Evolutionary conservation across 1,140 invertebrate genomes (phyloP).

Genomic region (Calliopsis andreniformis): DNA sequence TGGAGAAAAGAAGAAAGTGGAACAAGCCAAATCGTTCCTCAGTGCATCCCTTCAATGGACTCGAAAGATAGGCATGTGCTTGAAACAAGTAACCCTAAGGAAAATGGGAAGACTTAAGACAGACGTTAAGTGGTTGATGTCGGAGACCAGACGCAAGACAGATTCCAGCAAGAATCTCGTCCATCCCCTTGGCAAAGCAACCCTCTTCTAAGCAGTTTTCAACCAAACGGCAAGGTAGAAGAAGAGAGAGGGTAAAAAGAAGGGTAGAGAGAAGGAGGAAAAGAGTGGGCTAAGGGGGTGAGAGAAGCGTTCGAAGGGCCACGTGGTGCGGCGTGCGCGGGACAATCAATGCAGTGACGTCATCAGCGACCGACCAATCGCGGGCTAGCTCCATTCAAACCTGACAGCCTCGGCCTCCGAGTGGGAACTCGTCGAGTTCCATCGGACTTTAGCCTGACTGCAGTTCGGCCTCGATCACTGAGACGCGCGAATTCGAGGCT

Average conservation of each 20-base stretch:
- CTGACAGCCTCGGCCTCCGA: slow-evolving; percentile 69
- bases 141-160: slow-evolving; percentile 22
- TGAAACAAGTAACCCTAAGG: slow-evolving; percentile 9
- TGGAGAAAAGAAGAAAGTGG: not conserved
- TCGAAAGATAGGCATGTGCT: slow-evolving; percentile 14
- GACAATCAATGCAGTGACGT: slow-evolving; percentile 81
- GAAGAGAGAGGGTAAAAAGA: not conserved
- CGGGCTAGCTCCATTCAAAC: slow-evolving; percentile 77
- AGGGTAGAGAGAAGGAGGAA: not conserved
- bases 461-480: slow-evolving; percentile 80
- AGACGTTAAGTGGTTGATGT: slow-evolving; percentile 16
- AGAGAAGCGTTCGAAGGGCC: slow-evolving; percentile 60
- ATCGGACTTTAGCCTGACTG: slow-evolving; percentile 77
- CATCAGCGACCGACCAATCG: slow-evolving; percentile 75
- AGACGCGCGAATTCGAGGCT: slow-evolving; percentile 63
- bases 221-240: slow-evolving; percentile 3
- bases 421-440: slow-evolving; percentile 66
- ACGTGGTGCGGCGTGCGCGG: slow-evolving; percentile 79
- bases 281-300: slow-evolving; percentile 4
- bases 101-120: slow-evolving; percentile 19
- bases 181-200: slow-evolving; percentile 16
- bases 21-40: not conserved
- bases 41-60: not conserved
- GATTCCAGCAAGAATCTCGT: slow-evolving; percentile 29
- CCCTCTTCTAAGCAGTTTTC: slow-evolving; percentile 45